A percentile compares a stretch with the other conserved stretches of the same genome.
phyloP scores from a whole-genome alignment of 2,113 vertebrate genomes.

The Entelurus aequoreus region DNA sequence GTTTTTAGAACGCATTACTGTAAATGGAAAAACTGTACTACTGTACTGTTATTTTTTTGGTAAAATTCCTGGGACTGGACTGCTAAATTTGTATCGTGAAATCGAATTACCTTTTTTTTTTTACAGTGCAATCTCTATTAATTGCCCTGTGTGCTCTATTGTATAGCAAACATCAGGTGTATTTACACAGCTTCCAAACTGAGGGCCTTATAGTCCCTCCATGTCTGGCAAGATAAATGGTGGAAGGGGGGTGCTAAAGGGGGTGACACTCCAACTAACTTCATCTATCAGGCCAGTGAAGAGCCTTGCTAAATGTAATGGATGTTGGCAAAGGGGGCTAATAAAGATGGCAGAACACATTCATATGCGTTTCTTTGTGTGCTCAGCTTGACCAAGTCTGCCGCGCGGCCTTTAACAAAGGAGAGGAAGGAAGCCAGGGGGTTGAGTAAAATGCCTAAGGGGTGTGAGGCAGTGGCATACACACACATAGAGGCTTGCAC shows the following conservation, averaged over 20 bases:
- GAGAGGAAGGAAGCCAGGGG: conserved; percentile 70
- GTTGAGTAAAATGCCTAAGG: conserved; percentile 53
- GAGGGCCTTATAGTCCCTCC: conserved; percentile 38
- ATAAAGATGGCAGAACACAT: conserved; percentile 72
- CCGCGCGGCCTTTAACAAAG: conserved; percentile 67
- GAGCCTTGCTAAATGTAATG: conserved; percentile 62
- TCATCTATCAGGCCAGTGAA: conserved; percentile 50
- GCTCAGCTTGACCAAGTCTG: conserved; percentile 73
- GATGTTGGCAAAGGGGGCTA: conserved; percentile 58
- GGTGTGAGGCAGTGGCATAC: conserved; percentile 31
- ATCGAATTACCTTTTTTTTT: too few relatives aligned
- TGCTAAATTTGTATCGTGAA: too few relatives aligned
- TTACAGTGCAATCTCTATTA: conserved; percentile 10
- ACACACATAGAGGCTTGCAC: conserved; percentile 30
- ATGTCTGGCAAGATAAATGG: conserved; percentile 40
- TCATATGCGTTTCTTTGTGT: conserved; percentile 73
- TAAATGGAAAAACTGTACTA: too few relatives aligned
- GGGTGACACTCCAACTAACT: not conserved
- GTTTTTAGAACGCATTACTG: too few relatives aligned
- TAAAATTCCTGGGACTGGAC: too few relatives aligned
- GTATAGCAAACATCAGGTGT: conserved; percentile 40
- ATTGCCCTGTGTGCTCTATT: conserved; percentile 21
- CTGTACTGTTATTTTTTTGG: too few relatives aligned
- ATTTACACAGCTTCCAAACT: conserved; percentile 42
- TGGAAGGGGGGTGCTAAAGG: not conserved